phyloP scores from a whole-genome alignment of 2,797 vertebrate genomes.

The Fistularia commersonii region DNA sequence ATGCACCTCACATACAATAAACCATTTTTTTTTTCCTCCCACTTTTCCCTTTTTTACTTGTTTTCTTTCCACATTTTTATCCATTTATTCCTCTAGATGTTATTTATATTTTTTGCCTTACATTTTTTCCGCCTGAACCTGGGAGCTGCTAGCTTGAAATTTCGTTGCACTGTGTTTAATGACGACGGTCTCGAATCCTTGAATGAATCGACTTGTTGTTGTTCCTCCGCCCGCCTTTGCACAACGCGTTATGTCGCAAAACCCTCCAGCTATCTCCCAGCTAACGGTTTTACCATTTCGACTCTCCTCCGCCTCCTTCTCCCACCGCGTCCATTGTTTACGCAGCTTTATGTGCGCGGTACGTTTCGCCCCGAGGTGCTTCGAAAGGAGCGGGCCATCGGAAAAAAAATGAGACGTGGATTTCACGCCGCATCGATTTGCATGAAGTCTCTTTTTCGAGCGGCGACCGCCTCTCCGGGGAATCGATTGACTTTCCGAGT shows the following conservation, averaged over 20 bases:
- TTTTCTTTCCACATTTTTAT: too few relatives aligned
- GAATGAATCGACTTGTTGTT: too few relatives aligned
- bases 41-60: too few relatives aligned
- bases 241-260: background rate
- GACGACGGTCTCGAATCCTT: too few relatives aligned
- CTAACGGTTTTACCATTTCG: conserved; percentile 21
- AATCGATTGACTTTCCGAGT: conserved; percentile 57
- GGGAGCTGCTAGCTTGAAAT: too few relatives aligned
- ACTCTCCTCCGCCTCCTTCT: conserved; percentile 5
- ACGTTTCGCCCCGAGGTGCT: conserved; percentile 22
- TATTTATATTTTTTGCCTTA: too few relatives aligned
- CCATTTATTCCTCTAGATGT: too few relatives aligned
- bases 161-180: too few relatives aligned
- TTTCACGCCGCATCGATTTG: conserved; percentile 35
- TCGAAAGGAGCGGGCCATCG: conserved; percentile 19
- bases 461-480: conserved; percentile 25
- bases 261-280: conserved; percentile 41
- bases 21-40: too few relatives aligned
- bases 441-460: conserved; percentile 34
- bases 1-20: too few relatives aligned
- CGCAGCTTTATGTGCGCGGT: background rate
- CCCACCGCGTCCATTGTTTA: background rate
- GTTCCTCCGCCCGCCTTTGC: too few relatives aligned
- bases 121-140: too few relatives aligned
- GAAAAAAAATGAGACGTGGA: conserved; percentile 18